Base-by-base conservation (phyloP, 1,140 invertebrate genomes). In the Drosophila varians region DNA sequence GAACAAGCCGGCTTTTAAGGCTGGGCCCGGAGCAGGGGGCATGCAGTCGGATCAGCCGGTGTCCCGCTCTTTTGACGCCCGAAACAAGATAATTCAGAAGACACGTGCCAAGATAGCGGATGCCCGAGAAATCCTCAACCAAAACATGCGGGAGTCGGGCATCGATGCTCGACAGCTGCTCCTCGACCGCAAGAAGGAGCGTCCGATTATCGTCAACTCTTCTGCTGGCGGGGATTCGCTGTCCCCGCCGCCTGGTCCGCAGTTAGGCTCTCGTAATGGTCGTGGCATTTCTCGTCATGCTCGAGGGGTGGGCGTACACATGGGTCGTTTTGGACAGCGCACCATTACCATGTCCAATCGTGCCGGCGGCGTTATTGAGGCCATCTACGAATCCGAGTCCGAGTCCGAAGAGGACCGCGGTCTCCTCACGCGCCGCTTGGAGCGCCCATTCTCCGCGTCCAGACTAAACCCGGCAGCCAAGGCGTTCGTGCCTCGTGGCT, bases 71-170 rank as follows among this genome's bases (percentile, higher is more conserved):
- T 90, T 91, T 4, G 95, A 96, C 92, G 95, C 95, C 11, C 91
- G 95, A 1, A 92, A 94, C 36, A 95, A 94, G 90, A 94, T 96
- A 42, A 93, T 95, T 57, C 93, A 94, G 57, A 95, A 95, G 71
- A 94, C 95, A 76, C 92, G 94, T 45, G 92, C 92, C 12, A 93
- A 93, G 42, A 92, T 95, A 2, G 92, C 91, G 0, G 95, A 96
- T 92, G 95, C 95, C 3, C 91, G 95, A 46, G 95, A 95, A 48
- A 93, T 95, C 60, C 91, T 96, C n/a, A 93, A 93, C 6, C 92
- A 94, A 90, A 93, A 94, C 52, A 94, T 94, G 1, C 94, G 93
- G 45, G 92, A 94, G 66, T 93, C 91, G 16, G 91, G 92, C 57
- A 68, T 88, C 14, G 95, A 95, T 90, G 94, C 94, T 0, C 91